Base-by-base conservation (phyloP, 2,113 vertebrate species). In the Odobenus rosmarus region DNA sequence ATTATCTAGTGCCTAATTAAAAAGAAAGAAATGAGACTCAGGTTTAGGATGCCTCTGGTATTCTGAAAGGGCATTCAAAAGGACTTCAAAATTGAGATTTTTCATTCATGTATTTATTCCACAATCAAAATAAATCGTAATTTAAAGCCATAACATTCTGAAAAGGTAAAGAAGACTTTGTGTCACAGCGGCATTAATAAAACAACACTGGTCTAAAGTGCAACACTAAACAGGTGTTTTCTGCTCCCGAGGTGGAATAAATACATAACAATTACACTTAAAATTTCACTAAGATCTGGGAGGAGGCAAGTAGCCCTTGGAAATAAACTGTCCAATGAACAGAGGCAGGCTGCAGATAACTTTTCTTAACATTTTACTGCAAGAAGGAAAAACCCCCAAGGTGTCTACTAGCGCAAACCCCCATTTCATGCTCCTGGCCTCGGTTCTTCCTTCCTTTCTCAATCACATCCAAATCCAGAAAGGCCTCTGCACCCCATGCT, bases 31-130 rank as follows among this genome's bases (percentile, higher is more conserved):
- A 72, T 87, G 10, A 90, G 28, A 80, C 62, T 61, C 24, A 16
- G 21, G 57, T 53, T 83, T 86, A 79, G 71, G 69, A 85, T 36
- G 24, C 51, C 21, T 61, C 82, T 39, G 31, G 77, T 57, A 5
- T 71, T 83, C 33, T 96, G 76, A 94, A 96, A 95, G 59, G n/a
- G 93, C 67, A 90, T 77, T 90, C n/a, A 67, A 90, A 96, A 97
- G 67, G 93, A 97, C 72, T 94, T 85, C 72, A 95, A 90, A 21
- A 53, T 74, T 96, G 24, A 93, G 88, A 93, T 89, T 94, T 98
- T 94, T 64, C 71, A 84, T 82, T 83, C 71, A 90, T 88, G 39
- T 96, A 95, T 98, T 98, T 98, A 98, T 97, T 98, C 96, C 90
- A 97, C 81, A 94, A 11, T 39, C 98, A 93, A 94, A 97, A 93